Percentiles rank a stretch among this genome's conserved stretches.
phyloP scores from a whole-genome alignment of 2,113 vertebrate species.

The Takifugu flavidus region DNA sequence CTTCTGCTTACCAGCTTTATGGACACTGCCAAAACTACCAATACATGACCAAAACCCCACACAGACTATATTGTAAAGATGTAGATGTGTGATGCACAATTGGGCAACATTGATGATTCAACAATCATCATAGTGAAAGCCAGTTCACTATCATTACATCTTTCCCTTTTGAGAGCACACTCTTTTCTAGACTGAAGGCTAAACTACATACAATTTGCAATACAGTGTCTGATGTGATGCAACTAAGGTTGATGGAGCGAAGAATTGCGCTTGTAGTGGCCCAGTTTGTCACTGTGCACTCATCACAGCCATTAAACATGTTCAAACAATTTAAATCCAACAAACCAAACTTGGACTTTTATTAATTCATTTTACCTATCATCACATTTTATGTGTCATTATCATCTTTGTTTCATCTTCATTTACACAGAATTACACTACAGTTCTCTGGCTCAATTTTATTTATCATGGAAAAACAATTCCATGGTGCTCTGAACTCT shows the following conservation, averaged over 20 bases:
- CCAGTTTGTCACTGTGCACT: constrained; percentile 34
- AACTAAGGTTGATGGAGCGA: constrained; percentile 40
- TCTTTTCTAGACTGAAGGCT: constrained; percentile 1
- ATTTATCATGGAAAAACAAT: too few species aligned
- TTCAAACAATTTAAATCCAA: constrained; percentile 30
- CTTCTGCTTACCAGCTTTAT: too few species aligned
- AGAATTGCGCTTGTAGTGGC: constrained; percentile 47
- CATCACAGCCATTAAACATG: constrained; percentile 22
- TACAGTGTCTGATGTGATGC: constrained; percentile 26
- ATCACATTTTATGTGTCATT: not conserved
- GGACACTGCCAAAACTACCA: too few species aligned
- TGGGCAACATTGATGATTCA: not conserved
- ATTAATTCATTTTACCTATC: constrained; percentile 25
- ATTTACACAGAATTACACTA: too few species aligned
- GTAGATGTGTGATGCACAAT: constrained; percentile 3
- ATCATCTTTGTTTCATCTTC: too few species aligned
- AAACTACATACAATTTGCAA: constrained; percentile 12
- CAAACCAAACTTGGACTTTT: not conserved
- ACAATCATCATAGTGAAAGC: too few species aligned
- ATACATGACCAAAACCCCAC: too few species aligned
- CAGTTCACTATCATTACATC: too few species aligned
- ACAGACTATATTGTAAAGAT: too few species aligned
- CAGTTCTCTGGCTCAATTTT: too few species aligned
- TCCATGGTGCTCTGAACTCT: too few species aligned
- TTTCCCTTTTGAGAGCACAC: not conserved